Evolutionary conservation across 2,113 vertebrate genomes (phyloP), one percentile per base, ranked within the genome.

Genomic region (Poeciliopsis occidentalis): DNA sequence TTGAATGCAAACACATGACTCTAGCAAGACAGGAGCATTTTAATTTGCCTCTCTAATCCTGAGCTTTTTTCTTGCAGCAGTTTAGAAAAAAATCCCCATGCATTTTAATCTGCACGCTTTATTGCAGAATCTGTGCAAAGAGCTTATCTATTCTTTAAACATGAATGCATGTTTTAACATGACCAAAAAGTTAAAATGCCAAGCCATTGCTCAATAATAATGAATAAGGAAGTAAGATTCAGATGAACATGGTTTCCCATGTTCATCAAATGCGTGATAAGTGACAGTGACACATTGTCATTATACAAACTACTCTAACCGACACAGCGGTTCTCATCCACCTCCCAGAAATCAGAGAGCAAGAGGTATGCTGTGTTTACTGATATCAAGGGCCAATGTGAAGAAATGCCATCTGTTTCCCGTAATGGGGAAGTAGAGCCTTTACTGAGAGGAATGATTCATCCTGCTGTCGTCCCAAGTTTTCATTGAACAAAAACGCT

Each of bases 361-460:
- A 64, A 81, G 78, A 84, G 74, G 82, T 80, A 82, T 76, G 88
- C 75, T 89, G 84, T 91, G 85, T 89, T 88, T 83, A 91, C 79
- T 26, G 82, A 88, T 84, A 89, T 79, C 0, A 47, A 88, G 85
- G 87, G 92, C 82, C 85, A 85, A 67, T 86, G 82, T 89, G 84
- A 90, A 85, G 88, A 93, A 92, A 90, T 80, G n/a, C 37, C 83
- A 73, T 75, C 71, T 67, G 70, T 88, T 92, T 92, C 92, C 87
- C 74, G 77, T 80, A 82, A 92, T 82, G 86, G 85, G 78, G 84
- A 90, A 90, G 83, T 78, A 75, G 54, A 74, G 78, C 57, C 66
- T 69, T 74, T 76, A 82, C 31, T 19, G 72, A 72, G 75, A 75
- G 76, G 71, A 62, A 51, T 92, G 93, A 94, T 80, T 94, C 94